Conservation (phyloP, 2,113 vertebrate genomes). For the Corythaixoides concolor region DNA sequence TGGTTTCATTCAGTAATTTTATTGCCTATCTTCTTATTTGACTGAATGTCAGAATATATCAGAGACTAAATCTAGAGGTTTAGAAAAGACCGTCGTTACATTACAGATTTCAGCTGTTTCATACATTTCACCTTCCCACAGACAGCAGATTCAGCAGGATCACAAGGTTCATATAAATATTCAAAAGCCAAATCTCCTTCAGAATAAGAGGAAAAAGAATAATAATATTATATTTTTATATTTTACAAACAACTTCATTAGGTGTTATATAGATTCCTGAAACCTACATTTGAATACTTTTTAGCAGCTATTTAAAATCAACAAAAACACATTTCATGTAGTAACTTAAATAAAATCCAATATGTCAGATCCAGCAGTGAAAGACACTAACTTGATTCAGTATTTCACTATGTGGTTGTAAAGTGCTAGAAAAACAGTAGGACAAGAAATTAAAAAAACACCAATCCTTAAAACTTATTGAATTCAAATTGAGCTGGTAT, state of each 20-base stretch:
- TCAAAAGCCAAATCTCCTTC: not conserved
- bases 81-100: not conserved
- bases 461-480: not conserved
- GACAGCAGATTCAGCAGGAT: not conserved
- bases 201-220: not conserved
- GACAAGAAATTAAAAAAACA: not conserved
- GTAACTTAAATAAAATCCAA: slow-evolving; percentile 42
- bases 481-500: not conserved
- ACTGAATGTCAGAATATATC: not conserved
- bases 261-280: not conserved
- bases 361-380: not conserved
- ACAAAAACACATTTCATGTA: too few relatives aligned
- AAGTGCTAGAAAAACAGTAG: slow-evolving; percentile 17
- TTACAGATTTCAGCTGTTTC: not conserved
- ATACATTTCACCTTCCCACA: not conserved
- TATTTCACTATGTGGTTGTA: not conserved
- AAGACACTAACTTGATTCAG: not conserved
- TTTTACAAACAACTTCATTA: not conserved
- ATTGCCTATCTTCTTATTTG: not conserved
- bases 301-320: not conserved
- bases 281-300: not conserved
- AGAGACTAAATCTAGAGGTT: not conserved
- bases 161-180: not conserved
- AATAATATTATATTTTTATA: not conserved
- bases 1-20: not conserved